phyloP scores from a whole-genome alignment of 1,140 invertebrate species.

The Pogonomyrmex barbatus region DNA sequence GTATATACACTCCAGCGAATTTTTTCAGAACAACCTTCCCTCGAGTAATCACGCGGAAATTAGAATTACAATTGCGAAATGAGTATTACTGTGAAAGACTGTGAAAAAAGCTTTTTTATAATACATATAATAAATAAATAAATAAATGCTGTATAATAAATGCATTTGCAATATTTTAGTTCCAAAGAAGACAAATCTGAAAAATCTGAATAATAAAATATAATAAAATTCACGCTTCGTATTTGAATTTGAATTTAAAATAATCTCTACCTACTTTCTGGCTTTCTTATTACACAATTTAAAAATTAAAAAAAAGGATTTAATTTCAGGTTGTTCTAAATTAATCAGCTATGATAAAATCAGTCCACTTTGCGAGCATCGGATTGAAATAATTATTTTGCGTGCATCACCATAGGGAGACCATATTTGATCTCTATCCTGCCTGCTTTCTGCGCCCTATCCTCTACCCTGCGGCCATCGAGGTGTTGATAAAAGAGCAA shows the following conservation, averaged over 20 bases:
- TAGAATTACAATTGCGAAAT: background rate
- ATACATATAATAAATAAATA: too few relatives aligned
- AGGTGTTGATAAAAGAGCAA: slow-evolving; percentile 61
- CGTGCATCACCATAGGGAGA: background rate
- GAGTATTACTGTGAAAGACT: background rate
- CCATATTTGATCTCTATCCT: slow-evolving; percentile 17
- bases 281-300: background rate
- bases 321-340: background rate
- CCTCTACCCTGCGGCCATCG: slow-evolving; percentile 18
- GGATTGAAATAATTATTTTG: slow-evolving; percentile 7
- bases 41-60: background rate
- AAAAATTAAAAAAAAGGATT: background rate
- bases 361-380: background rate
- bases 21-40: background rate
- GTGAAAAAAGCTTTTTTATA: background rate
- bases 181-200: background rate
- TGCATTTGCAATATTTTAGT: background rate
- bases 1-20: background rate
- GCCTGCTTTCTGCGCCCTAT: slow-evolving; percentile 12
- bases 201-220: background rate
- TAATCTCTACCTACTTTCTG: background rate
- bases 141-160: background rate
- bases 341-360: background rate
- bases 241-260: slow-evolving; percentile 5
- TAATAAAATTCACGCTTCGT: background rate